A percentile compares a stretch with the other conserved stretches of the same genome.
Evolutionary conservation across 2,113 vertebrate species (phyloP).

Genomic region (Siniperca knerii): DNA sequence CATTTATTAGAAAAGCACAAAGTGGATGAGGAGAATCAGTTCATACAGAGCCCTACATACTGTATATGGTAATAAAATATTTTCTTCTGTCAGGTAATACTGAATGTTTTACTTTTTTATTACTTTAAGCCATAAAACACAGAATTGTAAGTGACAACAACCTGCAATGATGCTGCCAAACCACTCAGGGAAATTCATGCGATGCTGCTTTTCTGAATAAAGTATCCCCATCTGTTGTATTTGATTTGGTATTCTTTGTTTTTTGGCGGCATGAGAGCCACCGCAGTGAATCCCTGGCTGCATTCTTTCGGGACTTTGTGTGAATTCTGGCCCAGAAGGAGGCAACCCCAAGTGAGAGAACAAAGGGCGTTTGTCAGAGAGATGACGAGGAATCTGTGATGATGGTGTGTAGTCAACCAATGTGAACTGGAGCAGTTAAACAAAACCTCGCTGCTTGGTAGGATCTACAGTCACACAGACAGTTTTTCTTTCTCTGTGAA

Average conservation of each 20-base stretch:
- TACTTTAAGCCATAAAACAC: conserved; percentile 18
- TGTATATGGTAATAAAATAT: not conserved
- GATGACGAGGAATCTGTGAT: conserved; percentile 58
- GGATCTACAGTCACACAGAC: conserved; percentile 30
- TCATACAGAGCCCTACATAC: not conserved
- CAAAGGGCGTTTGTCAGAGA: conserved; percentile 54
- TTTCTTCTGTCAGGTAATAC: not conserved
- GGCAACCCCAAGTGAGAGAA: conserved; percentile 41
- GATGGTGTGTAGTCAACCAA: conserved; percentile 49
- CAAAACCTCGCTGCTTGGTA: conserved; percentile 26
- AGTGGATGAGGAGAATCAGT: not conserved
- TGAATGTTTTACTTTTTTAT: conserved; percentile 7
- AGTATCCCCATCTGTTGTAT: conserved; percentile 28
- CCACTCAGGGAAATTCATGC: conserved; percentile 19
- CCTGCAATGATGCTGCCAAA: conserved; percentile 22
- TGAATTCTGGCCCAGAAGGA: conserved; percentile 47
- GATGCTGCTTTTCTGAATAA: conserved; percentile 21
- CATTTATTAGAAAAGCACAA: not conserved
- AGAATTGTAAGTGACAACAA: conserved; percentile 31
- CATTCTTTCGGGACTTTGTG: conserved; percentile 37
- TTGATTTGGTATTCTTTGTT: conserved; percentile 39
- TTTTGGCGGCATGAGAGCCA: conserved; percentile 42
- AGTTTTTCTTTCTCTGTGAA: conserved; percentile 59
- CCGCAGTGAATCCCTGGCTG: conserved; percentile 56
- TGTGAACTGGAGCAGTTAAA: conserved; percentile 42